A percentile compares a stretch with the other conserved stretches of the same genome.
phyloP scores from a whole-genome alignment of 2,888 invertebrate genomes.

The Leptinotarsa juncta region DNA sequence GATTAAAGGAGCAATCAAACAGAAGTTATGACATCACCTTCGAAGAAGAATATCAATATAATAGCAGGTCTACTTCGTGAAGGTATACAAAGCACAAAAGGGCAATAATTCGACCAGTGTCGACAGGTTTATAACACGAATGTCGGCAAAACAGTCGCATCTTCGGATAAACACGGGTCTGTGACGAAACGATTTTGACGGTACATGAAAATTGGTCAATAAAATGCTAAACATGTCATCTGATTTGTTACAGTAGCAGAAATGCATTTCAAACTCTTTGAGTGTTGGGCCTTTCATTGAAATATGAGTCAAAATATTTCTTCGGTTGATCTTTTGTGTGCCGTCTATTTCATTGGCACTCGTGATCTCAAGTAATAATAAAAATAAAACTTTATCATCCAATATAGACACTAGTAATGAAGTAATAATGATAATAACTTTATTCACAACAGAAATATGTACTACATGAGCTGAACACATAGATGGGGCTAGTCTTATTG shows the following conservation, averaged over 20 bases:
- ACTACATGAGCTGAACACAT: too few species aligned
- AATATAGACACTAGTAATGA: too few species aligned
- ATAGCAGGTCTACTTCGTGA: too few species aligned
- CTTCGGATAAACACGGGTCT: constrained; percentile 25
- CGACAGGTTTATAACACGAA: constrained; percentile 27
- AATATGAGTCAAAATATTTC: constrained; percentile 10
- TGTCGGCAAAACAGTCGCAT: constrained; percentile 28
- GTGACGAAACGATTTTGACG: constrained; percentile 28
- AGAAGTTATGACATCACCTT: constrained; percentile 12
- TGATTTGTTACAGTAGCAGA: constrained; percentile 30
- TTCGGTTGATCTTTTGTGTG: neutral
- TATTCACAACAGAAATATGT: too few species aligned
- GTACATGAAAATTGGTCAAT: constrained; percentile 31
- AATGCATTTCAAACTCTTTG: constrained; percentile 11
- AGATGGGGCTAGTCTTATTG: too few species aligned
- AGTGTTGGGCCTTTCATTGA: neutral
- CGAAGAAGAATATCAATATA: neutral
- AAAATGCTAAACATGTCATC: constrained; percentile 25
- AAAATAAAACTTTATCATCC: too few species aligned
- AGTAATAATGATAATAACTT: too few species aligned
- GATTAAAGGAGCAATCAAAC: constrained; percentile 3
- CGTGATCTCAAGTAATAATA: too few species aligned
- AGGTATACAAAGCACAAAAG: neutral
- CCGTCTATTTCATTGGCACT: too few species aligned
- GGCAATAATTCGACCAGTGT: constrained; percentile 31